Conservation (phyloP, 30 jellyfish, hydroid and myxozoan genomes). For the Clytia hemisphaerica region DNA sequence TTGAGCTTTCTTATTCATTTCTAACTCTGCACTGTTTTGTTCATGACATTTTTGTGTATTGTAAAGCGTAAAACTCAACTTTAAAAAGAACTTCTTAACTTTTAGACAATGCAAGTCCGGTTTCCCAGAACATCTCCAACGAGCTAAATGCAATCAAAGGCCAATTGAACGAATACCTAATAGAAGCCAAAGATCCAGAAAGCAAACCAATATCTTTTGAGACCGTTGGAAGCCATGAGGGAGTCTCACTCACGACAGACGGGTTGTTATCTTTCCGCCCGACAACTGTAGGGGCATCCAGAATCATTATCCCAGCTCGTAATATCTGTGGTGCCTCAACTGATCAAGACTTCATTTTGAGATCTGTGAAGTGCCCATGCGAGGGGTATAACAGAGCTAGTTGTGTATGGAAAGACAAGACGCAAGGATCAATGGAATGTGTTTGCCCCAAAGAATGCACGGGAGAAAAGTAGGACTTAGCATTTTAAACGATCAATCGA, state of each 20-base stretch:
- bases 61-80: too few relatives aligned
- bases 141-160: slow-evolving; percentile 12
- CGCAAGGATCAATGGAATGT: too few relatives aligned
- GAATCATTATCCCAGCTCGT: slow-evolving; percentile 20
- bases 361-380: slow-evolving; percentile 41
- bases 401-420: too few relatives aligned
- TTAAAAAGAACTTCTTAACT: neutral
- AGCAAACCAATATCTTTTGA: slow-evolving; percentile 25
- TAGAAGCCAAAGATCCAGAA: slow-evolving; percentile 54
- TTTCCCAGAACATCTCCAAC: neutral
- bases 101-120: slow-evolving; percentile 43
- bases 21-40: too few relatives aligned
- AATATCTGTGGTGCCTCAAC: slow-evolving; percentile 45
- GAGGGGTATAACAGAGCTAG: slow-evolving; percentile 13
- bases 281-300: neutral
- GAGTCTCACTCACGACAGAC: slow-evolving; percentile 17
- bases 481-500: too few relatives aligned
- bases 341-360: neutral
- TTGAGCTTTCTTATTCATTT: too few relatives aligned
- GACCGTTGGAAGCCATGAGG: slow-evolving; percentile 36
- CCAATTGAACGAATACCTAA: slow-evolving; percentile 13
- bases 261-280: slow-evolving; percentile 44
- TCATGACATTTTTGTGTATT: too few relatives aligned
- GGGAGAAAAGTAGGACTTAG: too few relatives aligned
- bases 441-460: too few relatives aligned